These are phyloP conservation scores for Rhabdomys pumilio DNA, from an alignment of 2,797 vertebrate species.

Conservation along the genomic window DNA sequence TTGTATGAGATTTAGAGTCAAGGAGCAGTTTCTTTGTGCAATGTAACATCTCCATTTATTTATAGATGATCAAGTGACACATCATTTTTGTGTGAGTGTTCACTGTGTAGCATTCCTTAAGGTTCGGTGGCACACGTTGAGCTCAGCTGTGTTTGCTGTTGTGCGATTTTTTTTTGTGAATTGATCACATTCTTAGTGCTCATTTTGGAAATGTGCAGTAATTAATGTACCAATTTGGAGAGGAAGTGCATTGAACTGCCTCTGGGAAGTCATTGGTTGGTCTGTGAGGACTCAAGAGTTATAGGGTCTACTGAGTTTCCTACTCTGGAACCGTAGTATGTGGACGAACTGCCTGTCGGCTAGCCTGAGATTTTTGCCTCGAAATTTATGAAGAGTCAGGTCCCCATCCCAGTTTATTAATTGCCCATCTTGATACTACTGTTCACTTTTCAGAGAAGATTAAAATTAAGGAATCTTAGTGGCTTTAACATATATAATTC, in stretches of 20 bases:
- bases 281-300: no score
- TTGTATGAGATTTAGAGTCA: background rate
- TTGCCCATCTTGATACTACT: background rate
- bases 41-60: background rate
- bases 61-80: background rate
- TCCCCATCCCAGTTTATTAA: background rate
- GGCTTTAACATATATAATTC: no score
- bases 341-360: no score
- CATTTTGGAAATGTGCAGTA: background rate
- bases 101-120: background rate
- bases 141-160: background rate
- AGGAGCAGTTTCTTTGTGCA: background rate
- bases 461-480: background rate
- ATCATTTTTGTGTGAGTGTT: background rate
- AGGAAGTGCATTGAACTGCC: background rate
- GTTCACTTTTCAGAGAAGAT: no score
- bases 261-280: background rate
- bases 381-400: no score
- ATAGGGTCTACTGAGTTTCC: no score
- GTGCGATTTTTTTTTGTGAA: background rate
- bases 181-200: background rate
- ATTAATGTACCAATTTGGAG: slow-evolving; percentile 26
- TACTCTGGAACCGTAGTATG: no score
- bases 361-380: no score
- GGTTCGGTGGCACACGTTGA: background rate